Evolutionary conservation across 2,888 invertebrate genomes (phyloP).

Genomic region (Philhelius pedissequus): DNA sequence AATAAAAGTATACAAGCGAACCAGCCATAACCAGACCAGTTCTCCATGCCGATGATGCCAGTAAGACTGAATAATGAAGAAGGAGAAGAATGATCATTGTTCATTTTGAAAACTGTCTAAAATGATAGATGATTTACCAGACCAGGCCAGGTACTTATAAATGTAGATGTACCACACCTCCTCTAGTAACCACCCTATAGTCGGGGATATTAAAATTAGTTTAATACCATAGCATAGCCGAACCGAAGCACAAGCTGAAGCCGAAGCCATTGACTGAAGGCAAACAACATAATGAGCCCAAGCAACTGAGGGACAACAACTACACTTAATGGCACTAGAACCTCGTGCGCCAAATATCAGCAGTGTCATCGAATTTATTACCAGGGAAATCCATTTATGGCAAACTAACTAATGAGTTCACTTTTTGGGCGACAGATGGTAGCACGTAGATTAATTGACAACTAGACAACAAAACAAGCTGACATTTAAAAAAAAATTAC

Average conservation of each 20-base stretch:
- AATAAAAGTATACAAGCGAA: slow-evolving; percentile 18
- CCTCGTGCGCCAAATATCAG: slow-evolving; percentile 13
- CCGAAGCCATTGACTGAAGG: neutral
- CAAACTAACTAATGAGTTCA: slow-evolving; percentile 64
- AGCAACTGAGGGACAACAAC: slow-evolving; percentile 44
- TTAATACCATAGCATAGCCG: neutral
- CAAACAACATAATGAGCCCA: slow-evolving; percentile 33
- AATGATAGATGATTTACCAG: slow-evolving; percentile 61
- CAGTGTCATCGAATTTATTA: slow-evolving; percentile 61
- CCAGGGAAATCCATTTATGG: slow-evolving; percentile 54
- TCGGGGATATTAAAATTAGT: slow-evolving; percentile 50
- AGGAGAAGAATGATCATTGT: slow-evolving; percentile 64
- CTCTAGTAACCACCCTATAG: neutral
- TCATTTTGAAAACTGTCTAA: slow-evolving; percentile 56
- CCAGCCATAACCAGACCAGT: neutral
- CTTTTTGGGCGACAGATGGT: slow-evolving; percentile 67
- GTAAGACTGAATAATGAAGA: too few relatives aligned
- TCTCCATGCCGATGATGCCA: neutral
- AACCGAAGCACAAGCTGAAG: too few relatives aligned
- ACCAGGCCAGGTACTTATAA: slow-evolving; percentile 40
- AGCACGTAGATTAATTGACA: slow-evolving; percentile 68
- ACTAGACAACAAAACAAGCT: slow-evolving; percentile 56
- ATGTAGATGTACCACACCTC: neutral
- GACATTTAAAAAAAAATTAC: slow-evolving; percentile 45
- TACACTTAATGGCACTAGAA: neutral